Conservation (phyloP, 2,888 invertebrate species). For the Acronicta aceris region DNA sequence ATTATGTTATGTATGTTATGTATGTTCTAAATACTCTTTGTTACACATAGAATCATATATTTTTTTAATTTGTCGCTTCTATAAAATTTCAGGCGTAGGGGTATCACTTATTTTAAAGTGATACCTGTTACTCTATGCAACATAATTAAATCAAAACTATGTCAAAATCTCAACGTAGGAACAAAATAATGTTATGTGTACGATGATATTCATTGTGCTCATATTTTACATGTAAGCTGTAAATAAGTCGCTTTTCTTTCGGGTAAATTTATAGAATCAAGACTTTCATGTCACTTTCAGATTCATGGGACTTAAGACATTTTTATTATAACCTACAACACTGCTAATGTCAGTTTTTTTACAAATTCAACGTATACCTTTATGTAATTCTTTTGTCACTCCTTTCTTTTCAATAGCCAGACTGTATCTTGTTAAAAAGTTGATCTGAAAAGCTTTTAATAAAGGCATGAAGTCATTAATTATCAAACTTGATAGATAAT, state of each 20-base stretch:
- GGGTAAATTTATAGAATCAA: background rate
- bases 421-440: slow-evolving; percentile 10
- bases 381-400: background rate
- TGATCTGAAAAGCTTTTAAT: background rate
- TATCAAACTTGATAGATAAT: slow-evolving; percentile 14
- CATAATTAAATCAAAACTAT: too few species aligned
- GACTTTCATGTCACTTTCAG: background rate
- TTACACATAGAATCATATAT: too few species aligned
- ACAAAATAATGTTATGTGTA: too few species aligned
- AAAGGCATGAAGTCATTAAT: slow-evolving; percentile 23
- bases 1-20: too few species aligned
- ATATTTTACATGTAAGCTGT: background rate
- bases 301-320: background rate
- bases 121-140: too few species aligned
- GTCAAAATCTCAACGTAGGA: too few species aligned
- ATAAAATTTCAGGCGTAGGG: too few species aligned
- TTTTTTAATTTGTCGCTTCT: too few species aligned
- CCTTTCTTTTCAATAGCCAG: slow-evolving; percentile 2
- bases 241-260: background rate
- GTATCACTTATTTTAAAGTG: too few species aligned
- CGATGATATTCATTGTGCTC: background rate
- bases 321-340: too few species aligned
- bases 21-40: too few species aligned
- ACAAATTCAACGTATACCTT: slow-evolving; percentile 14
- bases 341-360: background rate